A percentile compares a stretch with the other conserved stretches of the same genome.
These are phyloP conservation scores for Diplodus sargus DNA, from an alignment of 2,797 vertebrate species.

Conservation along the genomic window DNA sequence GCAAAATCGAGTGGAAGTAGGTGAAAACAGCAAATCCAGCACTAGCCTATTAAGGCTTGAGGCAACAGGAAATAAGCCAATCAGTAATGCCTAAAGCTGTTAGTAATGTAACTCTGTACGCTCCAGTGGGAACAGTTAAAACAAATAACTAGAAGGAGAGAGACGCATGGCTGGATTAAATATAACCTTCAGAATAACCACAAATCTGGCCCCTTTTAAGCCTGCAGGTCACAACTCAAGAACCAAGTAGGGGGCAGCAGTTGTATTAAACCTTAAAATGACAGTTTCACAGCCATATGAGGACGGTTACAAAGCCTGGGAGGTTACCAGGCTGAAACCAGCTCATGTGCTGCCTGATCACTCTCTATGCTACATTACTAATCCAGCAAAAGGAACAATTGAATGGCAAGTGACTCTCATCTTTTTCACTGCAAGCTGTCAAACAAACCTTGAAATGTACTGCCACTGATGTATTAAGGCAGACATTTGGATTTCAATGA, in stretches of 20 bases:
- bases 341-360: conserved; percentile 1
- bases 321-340: conserved; percentile 10
- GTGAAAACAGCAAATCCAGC: conserved; percentile 52
- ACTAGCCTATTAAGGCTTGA: conserved; percentile 41
- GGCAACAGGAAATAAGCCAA: conserved; percentile 63
- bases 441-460: conserved; percentile 38
- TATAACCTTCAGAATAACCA: conserved; percentile 42
- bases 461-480: background rate
- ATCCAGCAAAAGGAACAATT: conserved; percentile 21
- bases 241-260: conserved; percentile 14
- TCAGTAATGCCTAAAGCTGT: conserved; percentile 46
- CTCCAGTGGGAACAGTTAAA: conserved; percentile 58
- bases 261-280: conserved; percentile 32
- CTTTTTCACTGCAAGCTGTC: conserved; percentile 2
- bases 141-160: conserved; percentile 58
- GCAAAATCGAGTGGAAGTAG: conserved; percentile 29
- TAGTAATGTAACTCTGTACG: conserved; percentile 34
- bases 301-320: conserved; percentile 7
- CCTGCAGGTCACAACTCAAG: conserved; percentile 42
- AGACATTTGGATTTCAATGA: conserved; percentile 14
- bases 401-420: conserved; percentile 19
- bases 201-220: conserved; percentile 24
- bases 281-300: conserved; percentile 11
- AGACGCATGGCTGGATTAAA: conserved; percentile 37
- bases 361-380: conserved; percentile 11